These are phyloP conservation scores for Cryptus viduatorius DNA, from an alignment of 2,888 invertebrate genomes.

Conservation along the genomic window DNA sequence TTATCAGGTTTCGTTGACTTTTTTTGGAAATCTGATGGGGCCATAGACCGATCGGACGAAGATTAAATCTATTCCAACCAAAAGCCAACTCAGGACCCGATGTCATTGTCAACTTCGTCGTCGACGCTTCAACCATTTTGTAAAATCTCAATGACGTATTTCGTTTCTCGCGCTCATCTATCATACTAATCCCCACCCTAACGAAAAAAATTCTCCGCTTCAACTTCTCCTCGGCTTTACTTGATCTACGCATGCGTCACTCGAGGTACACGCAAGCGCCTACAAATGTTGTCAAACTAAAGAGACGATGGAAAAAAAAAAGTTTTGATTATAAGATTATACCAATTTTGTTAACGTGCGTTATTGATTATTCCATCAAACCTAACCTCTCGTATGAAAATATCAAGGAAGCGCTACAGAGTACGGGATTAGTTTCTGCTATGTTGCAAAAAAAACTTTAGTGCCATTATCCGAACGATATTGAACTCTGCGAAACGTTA, in stretches of 20 bases:
- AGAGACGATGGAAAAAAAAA: background rate
- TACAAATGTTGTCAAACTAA: background rate
- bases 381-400: background rate
- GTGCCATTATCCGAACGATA: too few relatives aligned
- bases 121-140: background rate
- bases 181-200: background rate
- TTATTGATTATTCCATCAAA: background rate
- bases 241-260: background rate
- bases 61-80: constrained; percentile 70
- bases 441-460: too few relatives aligned
- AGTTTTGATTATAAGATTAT: background rate
- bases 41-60: constrained; percentile 73
- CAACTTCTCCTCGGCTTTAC: background rate
- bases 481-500: too few relatives aligned
- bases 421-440: background rate
- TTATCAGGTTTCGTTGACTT: constrained; percentile 3
- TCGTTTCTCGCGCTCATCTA: background rate
- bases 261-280: background rate
- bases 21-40: constrained; percentile 61
- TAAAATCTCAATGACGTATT: background rate
- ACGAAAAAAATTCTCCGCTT: background rate
- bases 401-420: background rate
- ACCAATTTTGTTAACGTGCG: background rate
- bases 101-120: background rate
- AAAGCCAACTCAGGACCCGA: constrained; percentile 58